Evolutionary conservation across 1,140 invertebrate species (phyloP), one percentile per base, ranked within the genome.

Genomic region (Pararge aegeria): DNA sequence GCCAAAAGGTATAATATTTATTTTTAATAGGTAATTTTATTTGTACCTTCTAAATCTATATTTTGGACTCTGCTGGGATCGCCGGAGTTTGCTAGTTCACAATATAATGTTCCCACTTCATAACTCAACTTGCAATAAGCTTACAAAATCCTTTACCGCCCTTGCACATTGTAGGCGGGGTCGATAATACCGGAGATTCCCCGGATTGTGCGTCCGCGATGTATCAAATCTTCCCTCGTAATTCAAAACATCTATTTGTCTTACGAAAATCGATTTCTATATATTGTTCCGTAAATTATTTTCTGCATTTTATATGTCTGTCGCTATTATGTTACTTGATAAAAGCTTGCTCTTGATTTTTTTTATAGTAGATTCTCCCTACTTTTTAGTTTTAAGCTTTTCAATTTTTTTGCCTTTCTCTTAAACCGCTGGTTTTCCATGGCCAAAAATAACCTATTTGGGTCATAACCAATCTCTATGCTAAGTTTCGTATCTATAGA

Each of bases 91-190:
- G 16, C 16, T 40, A 44, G 19, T 64, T 58, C 44, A 30, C 50
- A 49, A 55, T 49, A 58, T 57, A 51, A 57, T 64, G 42, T 66
- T 66, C 64, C 64, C 64, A 66, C 64, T 59, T 59, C 64, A 66
- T 66, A 66, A 66, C 44, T 66, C 64, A 66, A 53, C 24, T 13
- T 60, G 62, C 56, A 64, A 64, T 51, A 56, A 64, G 62, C 48
- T 27, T 50, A 51, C 56, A 64, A 64, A 59, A 64, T 48, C 27
- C 54, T 51, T 50, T 50, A 40, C 61, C 49, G 61, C 55, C 61
- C 61, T 60, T 48, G 40, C 57, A 55, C 15, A 29, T 42, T 30
- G 61, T 64, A 56, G 61, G 61, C 55, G 61, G 61, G 29, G 61
- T 53, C 50, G 61, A 64, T 64, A 62, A 55, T 40, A 37, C 48